Evolutionary conservation across 2,113 vertebrate genomes (phyloP).

Genomic region (Centrocercus urophasianus): DNA sequence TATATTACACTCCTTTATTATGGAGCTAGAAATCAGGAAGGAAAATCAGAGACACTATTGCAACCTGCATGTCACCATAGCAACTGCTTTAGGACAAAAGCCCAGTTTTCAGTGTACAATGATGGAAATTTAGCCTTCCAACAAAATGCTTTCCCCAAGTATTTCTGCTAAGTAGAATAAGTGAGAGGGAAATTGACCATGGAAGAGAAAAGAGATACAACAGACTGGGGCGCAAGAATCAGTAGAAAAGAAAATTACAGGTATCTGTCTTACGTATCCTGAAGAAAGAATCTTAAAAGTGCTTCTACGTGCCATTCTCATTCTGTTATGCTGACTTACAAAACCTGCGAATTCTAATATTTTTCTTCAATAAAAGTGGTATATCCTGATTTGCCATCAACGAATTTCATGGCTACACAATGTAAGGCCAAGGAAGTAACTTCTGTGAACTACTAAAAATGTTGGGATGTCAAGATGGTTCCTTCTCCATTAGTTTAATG

Average conservation of each 20-base stretch:
- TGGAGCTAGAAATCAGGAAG: not conserved
- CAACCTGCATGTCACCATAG: conserved; percentile 26
- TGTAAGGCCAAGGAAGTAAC: fast-evolving
- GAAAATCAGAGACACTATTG: not conserved
- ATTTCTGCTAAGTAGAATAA: not conserved
- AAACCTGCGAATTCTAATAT: not conserved
- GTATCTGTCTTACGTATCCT: not conserved
- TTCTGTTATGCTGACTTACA: not conserved
- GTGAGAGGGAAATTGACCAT: not conserved
- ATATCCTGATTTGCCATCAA: not conserved
- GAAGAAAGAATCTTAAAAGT: not conserved
- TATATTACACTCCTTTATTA: not conserved
- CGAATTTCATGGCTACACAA: not conserved
- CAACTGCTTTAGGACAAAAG: not conserved
- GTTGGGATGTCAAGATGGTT: fast-evolving
- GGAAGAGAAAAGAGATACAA: not conserved
- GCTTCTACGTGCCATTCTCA: not conserved
- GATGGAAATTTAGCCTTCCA: not conserved
- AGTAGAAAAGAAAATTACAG: not conserved
- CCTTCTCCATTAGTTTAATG: not conserved
- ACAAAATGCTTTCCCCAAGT: not conserved
- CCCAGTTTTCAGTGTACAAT: not conserved
- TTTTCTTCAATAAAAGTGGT: not conserved
- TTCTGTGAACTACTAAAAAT: not conserved
- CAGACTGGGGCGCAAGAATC: not conserved